Percentiles rank a stretch among this genome's conserved stretches.
Conservation (phyloP, 1,140 invertebrate species). For the Laupala kohalensis region DNA sequence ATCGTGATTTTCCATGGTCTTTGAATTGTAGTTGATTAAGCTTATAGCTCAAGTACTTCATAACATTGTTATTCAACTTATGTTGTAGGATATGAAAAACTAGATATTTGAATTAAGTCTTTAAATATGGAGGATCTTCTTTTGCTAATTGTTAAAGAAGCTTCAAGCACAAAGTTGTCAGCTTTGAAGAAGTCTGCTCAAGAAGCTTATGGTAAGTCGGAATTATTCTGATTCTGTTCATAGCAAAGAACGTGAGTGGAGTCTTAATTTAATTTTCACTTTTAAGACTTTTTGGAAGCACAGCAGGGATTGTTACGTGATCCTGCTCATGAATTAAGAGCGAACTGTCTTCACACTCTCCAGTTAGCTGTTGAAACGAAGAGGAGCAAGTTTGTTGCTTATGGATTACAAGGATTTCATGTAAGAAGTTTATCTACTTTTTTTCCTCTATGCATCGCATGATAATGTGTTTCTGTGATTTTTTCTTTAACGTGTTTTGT, state of each 20-base stretch:
- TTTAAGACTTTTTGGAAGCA: conserved; percentile 64
- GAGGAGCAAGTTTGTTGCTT: conserved; percentile 64
- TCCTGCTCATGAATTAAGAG: conserved; percentile 68
- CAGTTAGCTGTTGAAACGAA: conserved; percentile 78
- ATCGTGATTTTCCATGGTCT: no score
- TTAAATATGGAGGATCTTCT: conserved; percentile 64
- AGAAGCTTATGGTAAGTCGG: conserved; percentile 56
- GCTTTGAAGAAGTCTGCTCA: conserved; percentile 60
- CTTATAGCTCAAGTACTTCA: no score
- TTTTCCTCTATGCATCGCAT: neutral
- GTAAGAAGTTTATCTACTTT: conserved; percentile 39
- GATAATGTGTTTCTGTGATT: neutral
- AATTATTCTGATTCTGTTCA: neutral
- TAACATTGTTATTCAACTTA: no score
- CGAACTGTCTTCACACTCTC: conserved; percentile 66
- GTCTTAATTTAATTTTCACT: conserved; percentile 12
- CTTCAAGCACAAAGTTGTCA: conserved; percentile 54
- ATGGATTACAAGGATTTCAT: conserved; percentile 72
- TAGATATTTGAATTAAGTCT: neutral
- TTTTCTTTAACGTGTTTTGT: neutral
- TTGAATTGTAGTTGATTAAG: no score
- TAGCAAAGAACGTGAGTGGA: neutral
- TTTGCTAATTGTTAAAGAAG: conserved; percentile 62
- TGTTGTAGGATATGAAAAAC: no score
- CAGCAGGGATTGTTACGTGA: conserved; percentile 64